Evolutionary conservation across 2,888 invertebrate genomes (phyloP).

Genomic region (Argynnis bischoffii): DNA sequence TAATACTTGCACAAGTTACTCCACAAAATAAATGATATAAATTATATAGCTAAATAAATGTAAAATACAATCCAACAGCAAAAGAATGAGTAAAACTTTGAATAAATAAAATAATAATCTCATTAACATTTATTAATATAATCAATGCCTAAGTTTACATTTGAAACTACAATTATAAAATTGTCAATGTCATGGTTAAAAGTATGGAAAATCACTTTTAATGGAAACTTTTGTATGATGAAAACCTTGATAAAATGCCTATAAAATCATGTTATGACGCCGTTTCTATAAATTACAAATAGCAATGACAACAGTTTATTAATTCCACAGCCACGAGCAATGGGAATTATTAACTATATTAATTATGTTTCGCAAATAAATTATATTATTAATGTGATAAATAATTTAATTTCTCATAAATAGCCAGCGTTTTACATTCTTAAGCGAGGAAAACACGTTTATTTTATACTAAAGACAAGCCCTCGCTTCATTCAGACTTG

Average conservation of each 20-base stretch:
- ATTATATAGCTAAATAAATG: too few relatives aligned
- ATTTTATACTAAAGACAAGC: background rate
- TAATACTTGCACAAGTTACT: constrained; percentile 24
- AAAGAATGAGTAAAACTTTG: too few relatives aligned
- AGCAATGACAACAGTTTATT: constrained; percentile 34
- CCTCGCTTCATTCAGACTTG: too few relatives aligned
- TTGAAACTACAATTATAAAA: background rate
- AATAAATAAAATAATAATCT: background rate
- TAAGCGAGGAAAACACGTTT: too few relatives aligned
- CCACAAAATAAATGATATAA: too few relatives aligned
- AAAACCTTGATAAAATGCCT: constrained; percentile 39
- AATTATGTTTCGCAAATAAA: constrained; percentile 25
- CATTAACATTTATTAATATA: background rate
- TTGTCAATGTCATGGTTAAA: constrained; percentile 8
- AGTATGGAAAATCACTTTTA: constrained; percentile 35
- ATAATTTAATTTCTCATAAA: constrained; percentile 28
- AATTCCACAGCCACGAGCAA: constrained; percentile 33
- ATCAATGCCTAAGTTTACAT: background rate
- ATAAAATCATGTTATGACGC: constrained; percentile 29
- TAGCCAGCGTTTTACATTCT: background rate
- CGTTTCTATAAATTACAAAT: constrained; percentile 34
- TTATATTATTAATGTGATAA: constrained; percentile 32
- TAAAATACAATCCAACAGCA: too few relatives aligned
- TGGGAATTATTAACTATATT: constrained; percentile 33
- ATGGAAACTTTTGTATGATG: constrained; percentile 39